Conservation (phyloP, 2,113 vertebrate genomes). For the Aleadryas rufinucha region DNA sequence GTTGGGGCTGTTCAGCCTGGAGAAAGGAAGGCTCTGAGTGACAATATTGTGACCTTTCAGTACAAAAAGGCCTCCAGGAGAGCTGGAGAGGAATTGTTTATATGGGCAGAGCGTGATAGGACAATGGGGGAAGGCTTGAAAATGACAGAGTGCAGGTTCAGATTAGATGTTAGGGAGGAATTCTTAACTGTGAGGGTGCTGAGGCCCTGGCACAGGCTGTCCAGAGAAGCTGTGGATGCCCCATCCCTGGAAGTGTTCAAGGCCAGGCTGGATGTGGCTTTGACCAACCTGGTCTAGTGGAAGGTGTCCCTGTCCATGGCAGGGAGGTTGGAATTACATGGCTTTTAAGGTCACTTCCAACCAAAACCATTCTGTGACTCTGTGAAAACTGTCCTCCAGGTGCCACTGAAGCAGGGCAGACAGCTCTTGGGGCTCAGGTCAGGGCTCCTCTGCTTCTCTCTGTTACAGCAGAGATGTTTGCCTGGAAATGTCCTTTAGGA, state of each 20-base stretch:
- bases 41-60: background rate
- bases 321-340: background rate
- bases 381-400: background rate
- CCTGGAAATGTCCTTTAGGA: background rate
- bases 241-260: background rate
- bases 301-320: background rate
- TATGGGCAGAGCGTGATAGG: accelerated
- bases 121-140: background rate
- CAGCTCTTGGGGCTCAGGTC: background rate
- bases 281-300: background rate
- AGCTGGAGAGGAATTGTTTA: background rate
- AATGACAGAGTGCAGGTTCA: background rate
- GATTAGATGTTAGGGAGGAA: background rate
- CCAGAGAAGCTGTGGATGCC: background rate
- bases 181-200: background rate
- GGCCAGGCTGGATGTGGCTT: background rate
- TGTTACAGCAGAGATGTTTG: background rate
- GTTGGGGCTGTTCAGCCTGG: background rate
- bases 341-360: background rate
- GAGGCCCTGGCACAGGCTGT: background rate
- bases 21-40: background rate
- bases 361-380: background rate
- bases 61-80: background rate
- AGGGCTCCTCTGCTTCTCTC: background rate
- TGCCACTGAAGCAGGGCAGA: background rate